These are phyloP conservation scores for Drosophila rufa DNA, from an alignment of 1,140 invertebrate species.

Conservation along the genomic window DNA sequence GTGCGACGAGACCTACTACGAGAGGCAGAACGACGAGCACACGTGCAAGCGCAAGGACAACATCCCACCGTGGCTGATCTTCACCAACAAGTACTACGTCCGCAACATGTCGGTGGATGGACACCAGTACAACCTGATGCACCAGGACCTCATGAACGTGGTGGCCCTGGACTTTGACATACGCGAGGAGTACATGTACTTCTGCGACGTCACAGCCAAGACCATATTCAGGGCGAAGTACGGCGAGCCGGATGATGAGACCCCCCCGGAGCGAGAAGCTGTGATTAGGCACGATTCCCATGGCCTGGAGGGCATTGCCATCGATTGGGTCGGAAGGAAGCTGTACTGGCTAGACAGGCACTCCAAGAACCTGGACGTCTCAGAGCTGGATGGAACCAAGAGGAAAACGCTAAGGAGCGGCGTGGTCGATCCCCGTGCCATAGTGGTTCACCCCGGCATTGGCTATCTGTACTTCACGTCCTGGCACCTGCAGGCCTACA, in stretches of 20 bases:
- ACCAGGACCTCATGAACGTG: slow-evolving; percentile 98
- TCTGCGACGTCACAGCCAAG: slow-evolving; percentile 97
- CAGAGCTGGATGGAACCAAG: slow-evolving; percentile 96
- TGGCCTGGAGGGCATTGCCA: slow-evolving; percentile 97
- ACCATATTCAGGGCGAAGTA: slow-evolving; percentile 93
- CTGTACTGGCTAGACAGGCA: slow-evolving; percentile 99
- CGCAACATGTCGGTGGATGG: slow-evolving; percentile 97
- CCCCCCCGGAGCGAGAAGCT: slow-evolving; percentile 89
- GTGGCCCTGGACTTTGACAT: slow-evolving; percentile 98
- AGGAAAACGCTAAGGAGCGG: slow-evolving; percentile 94
- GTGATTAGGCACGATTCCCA: slow-evolving; percentile 97
- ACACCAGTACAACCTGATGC: slow-evolving; percentile 93
- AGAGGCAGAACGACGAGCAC: slow-evolving; percentile 93
- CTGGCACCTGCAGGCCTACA: slow-evolving; percentile 98
- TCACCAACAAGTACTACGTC: slow-evolving; percentile 99
- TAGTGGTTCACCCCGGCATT: slow-evolving; percentile 97
- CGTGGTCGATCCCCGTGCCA: slow-evolving; percentile 96
- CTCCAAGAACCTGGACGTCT: slow-evolving; percentile 96
- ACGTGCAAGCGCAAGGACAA: slow-evolving; percentile 95
- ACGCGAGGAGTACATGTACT: slow-evolving; percentile 93
- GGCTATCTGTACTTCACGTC: slow-evolving; percentile 98
- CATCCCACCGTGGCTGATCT: slow-evolving; percentile 95
- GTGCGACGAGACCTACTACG: slow-evolving; percentile 97
- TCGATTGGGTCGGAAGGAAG: slow-evolving; percentile 98
- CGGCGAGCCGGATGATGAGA: slow-evolving; percentile 80